A percentile compares a stretch with the other conserved stretches of the same genome.
These are phyloP conservation scores for Rhea pennata DNA, from an alignment of 2,113 vertebrate species.

Conservation along the genomic window DNA sequence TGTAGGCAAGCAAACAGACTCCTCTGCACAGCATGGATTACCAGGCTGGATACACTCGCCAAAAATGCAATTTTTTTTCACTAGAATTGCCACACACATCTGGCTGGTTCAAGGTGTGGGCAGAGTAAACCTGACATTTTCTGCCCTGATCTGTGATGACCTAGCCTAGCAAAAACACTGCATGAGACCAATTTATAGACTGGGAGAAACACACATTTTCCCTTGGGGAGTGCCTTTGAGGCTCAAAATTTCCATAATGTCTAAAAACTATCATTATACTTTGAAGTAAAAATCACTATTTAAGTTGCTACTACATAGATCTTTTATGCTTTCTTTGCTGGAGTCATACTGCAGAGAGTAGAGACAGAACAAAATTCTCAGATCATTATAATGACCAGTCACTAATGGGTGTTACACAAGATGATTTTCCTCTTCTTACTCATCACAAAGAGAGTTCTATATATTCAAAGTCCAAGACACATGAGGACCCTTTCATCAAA, in stretches of 20 bases:
- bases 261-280: not conserved
- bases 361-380: not conserved
- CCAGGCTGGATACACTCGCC: not conserved
- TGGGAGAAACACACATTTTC: not conserved
- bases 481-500: not conserved
- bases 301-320: not conserved
- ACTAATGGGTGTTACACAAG: not conserved
- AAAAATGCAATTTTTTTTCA: not conserved
- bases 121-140: rapidly evolving
- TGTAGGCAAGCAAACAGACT: not conserved
- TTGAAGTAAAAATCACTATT: not conserved
- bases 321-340: not conserved
- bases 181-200: not conserved
- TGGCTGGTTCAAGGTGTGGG: not conserved
- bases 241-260: not conserved
- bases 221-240: not conserved
- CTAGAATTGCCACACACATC: not conserved
- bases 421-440: not conserved
- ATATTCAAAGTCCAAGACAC: not conserved
- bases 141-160: not conserved
- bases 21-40: not conserved
- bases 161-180: not conserved
- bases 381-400: not conserved
- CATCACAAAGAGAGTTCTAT: not conserved
- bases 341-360: not conserved